Evolutionary conservation across 2,888 invertebrate species (phyloP).

Genomic region (Catocala sponsa): DNA sequence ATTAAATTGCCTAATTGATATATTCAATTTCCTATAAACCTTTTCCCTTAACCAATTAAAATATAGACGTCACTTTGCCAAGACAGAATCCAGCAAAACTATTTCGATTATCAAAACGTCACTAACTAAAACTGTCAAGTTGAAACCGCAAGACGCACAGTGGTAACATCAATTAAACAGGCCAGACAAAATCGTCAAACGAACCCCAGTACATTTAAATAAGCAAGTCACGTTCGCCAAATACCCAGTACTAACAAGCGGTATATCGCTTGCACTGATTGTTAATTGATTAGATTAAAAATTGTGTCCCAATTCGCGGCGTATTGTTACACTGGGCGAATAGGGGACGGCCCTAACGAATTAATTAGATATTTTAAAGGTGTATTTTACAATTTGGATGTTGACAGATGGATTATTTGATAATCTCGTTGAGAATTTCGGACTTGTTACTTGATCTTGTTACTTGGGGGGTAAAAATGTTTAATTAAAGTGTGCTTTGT

Average conservation of each 20-base stretch:
- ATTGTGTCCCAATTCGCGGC: constrained; percentile 80
- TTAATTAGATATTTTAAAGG: constrained; percentile 81
- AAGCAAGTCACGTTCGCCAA: constrained; percentile 84
- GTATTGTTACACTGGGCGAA: constrained; percentile 78
- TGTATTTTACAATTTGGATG: constrained; percentile 82
- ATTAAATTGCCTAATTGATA: too few relatives aligned
- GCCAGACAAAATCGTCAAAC: constrained; percentile 78
- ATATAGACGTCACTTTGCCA: too few relatives aligned
- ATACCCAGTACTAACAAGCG: constrained; percentile 87
- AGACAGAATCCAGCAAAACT: not conserved
- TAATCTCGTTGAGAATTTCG: constrained; percentile 52
- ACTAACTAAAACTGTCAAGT: constrained; percentile 8
- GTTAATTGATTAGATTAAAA: constrained; percentile 89
- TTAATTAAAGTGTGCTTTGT: constrained; percentile 12
- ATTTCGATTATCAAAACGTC: constrained; percentile 12
- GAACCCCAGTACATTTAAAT: constrained; percentile 80
- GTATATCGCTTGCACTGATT: constrained; percentile 88
- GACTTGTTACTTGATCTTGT: constrained; percentile 35
- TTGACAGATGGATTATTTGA: constrained; percentile 67
- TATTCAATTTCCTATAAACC: too few relatives aligned
- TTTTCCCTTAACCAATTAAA: too few relatives aligned
- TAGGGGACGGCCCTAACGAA: constrained; percentile 67
- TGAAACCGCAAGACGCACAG: constrained; percentile 58
- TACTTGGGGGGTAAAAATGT: constrained; percentile 40
- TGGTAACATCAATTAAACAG: constrained; percentile 75